Base-by-base conservation (phyloP, 2,888 invertebrate genomes). In the Dromius quadrimaculatus region DNA sequence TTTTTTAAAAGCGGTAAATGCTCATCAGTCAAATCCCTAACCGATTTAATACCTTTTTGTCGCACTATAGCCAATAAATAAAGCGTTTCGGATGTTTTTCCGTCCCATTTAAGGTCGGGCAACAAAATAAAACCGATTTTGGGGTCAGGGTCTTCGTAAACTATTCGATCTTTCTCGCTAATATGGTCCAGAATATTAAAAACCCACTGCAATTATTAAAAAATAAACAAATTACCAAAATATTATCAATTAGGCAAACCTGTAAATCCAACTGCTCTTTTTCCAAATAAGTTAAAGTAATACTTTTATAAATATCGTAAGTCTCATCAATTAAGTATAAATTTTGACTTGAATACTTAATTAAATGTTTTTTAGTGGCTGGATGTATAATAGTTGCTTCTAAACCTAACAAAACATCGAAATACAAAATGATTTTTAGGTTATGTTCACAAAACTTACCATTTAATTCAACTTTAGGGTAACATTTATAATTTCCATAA, bases 21-120 rank as follows among this genome's bases (percentile, higher is more conserved):
- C 1, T 86, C 85, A 0, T 78, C 85, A 65, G 88, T 90, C 66
- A 99, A 86, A 80, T 97, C 96, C 76, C 99, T 85, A 32, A 99
- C 77, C 0, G 95, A 95, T 80, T 90, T 92, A 3, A 99, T 87
- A 57, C 87, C 89, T 74, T 86, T 88, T 73, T 88, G 86, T 74
- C 90, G 87, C 0, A 91, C 86, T 70, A 99, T 89, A 0, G 94
- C 98, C 65, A 96, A 83, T 4, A 95, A 82, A 80, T 98, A 96
- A 9, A 99, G 82, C 0, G 92, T 91, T 77, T 94, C 92, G 13
- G 89, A 74, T 72, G 84, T 84, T 45, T 87, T 81, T 9, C 94
- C 93, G 83, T 97, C 93, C 98, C 99, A 99, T 82, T 99, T 99
- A 69, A 98, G 85, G 83, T 99, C 99, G 0, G 96, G 97, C 0